These are phyloP conservation scores for Marasmarcha lunaedactyla DNA, from an alignment of 2,888 invertebrate genomes.

Conservation along the genomic window DNA sequence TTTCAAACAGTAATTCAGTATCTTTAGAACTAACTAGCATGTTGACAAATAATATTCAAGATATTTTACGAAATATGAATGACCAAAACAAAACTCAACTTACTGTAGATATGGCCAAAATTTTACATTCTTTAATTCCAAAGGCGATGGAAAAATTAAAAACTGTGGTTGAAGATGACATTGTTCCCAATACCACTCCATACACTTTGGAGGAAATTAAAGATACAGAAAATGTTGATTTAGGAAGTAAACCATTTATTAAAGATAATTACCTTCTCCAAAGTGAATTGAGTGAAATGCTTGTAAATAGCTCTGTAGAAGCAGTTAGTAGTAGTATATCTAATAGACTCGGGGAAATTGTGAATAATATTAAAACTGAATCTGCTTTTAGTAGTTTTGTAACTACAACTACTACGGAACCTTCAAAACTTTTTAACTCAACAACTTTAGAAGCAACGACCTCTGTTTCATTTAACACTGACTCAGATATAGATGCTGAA, in stretches of 20 bases:
- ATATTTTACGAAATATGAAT: slow-evolving; percentile 56
- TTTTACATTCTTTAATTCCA: slow-evolving; percentile 62
- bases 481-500: too few species aligned
- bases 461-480: slow-evolving; percentile 24
- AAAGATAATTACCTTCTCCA: slow-evolving; percentile 36
- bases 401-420: too few species aligned
- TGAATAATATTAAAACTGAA: not conserved
- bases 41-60: slow-evolving; percentile 58
- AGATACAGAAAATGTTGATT: slow-evolving; percentile 53
- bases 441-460: slow-evolving; percentile 19
- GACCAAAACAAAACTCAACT: slow-evolving; percentile 55
- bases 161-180: slow-evolving; percentile 40
- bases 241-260: slow-evolving; percentile 12
- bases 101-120: slow-evolving; percentile 61
- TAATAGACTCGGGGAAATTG: slow-evolving; percentile 10
- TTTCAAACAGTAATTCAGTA: slow-evolving; percentile 56
- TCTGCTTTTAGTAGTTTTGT: too few species aligned
- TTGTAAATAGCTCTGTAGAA: slow-evolving; percentile 43
- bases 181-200: slow-evolving; percentile 48
- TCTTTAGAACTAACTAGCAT: slow-evolving; percentile 67
- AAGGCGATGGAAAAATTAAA: slow-evolving; percentile 50
- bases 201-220: slow-evolving; percentile 62
- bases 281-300: slow-evolving; percentile 21
- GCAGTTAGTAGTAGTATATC: slow-evolving; percentile 24
- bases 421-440: too few species aligned